Percentiles rank a stretch among this genome's conserved stretches.
phyloP scores from a whole-genome alignment of 2,888 invertebrate species.

The Minunthozetes semirufus region DNA sequence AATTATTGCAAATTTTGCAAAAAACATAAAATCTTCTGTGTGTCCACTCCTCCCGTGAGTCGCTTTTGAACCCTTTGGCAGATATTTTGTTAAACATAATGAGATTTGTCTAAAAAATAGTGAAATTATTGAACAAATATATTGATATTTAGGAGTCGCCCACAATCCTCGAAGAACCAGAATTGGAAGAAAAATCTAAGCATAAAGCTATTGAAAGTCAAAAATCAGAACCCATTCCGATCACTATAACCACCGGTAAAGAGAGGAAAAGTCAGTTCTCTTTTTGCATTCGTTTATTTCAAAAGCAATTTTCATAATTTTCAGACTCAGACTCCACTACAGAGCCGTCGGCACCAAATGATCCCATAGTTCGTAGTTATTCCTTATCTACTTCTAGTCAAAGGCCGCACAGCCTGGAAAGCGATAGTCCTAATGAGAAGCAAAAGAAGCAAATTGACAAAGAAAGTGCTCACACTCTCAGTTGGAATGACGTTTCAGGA shows the following conservation, averaged over 20 bases:
- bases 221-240: conserved; percentile 67
- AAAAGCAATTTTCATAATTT: not conserved
- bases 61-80: not conserved
- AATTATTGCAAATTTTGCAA: conserved; percentile 30
- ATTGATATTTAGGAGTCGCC: conserved; percentile 42
- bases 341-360: not conserved
- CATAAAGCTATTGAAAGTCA: conserved; percentile 27
- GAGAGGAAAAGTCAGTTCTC: conserved; percentile 23
- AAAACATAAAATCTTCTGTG: conserved; percentile 3
- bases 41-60: conserved; percentile 34
- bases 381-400: conserved; percentile 18
- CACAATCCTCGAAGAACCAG: conserved; percentile 41
- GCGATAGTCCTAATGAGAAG: conserved; percentile 40
- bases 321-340: not conserved
- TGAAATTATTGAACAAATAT: too few species aligned
- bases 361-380: conserved; percentile 8
- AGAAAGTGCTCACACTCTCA: conserved; percentile 43
- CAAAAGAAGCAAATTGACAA: conserved; percentile 35
- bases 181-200: conserved; percentile 34
- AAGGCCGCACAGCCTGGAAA: conserved; percentile 46
- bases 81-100: not conserved
- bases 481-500: conserved; percentile 43
- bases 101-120: too few species aligned
- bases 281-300: too few species aligned
- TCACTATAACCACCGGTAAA: conserved; percentile 48